Percentiles rank a stretch among this genome's conserved stretches.
Evolutionary conservation across 1,140 invertebrate genomes (phyloP).

Genomic region (Paracyclopina nana): DNA sequence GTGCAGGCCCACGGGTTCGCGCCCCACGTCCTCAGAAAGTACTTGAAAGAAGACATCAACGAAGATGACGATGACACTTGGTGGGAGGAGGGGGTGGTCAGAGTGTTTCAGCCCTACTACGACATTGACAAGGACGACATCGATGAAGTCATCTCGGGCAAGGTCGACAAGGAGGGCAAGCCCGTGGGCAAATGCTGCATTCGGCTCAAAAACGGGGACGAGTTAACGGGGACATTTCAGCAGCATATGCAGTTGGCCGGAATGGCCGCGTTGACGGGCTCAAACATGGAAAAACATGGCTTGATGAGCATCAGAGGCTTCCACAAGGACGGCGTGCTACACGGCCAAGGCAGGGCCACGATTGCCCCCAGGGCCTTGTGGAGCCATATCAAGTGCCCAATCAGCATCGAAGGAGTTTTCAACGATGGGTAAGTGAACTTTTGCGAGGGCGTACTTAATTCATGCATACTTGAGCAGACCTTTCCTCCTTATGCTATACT

Average conservation of each 20-base stretch:
- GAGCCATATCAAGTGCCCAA: background rate
- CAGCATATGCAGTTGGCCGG: background rate
- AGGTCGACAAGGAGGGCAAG: background rate
- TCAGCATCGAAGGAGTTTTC: background rate
- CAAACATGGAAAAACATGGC: background rate
- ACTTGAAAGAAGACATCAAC: background rate
- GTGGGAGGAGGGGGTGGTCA: background rate
- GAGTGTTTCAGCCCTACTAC: slow-evolving; percentile 1
- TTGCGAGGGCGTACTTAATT: too few relatives aligned
- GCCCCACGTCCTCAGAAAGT: background rate
- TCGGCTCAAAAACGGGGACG: background rate
- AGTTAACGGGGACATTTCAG: background rate
- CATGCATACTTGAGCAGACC: too few relatives aligned
- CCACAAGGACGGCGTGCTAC: background rate
- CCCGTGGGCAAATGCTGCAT: background rate
- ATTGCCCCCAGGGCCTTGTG: background rate
- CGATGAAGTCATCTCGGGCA: background rate
- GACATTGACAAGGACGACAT: background rate
- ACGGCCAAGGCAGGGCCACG: background rate
- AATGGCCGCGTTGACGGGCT: background rate
- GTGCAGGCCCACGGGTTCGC: background rate
- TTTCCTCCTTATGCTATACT: too few relatives aligned
- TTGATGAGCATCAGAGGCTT: background rate
- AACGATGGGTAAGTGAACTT: too few relatives aligned
- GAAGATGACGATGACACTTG: background rate